Conservation (phyloP, 1,140 invertebrate species). For the Helicoverpa armigera region DNA sequence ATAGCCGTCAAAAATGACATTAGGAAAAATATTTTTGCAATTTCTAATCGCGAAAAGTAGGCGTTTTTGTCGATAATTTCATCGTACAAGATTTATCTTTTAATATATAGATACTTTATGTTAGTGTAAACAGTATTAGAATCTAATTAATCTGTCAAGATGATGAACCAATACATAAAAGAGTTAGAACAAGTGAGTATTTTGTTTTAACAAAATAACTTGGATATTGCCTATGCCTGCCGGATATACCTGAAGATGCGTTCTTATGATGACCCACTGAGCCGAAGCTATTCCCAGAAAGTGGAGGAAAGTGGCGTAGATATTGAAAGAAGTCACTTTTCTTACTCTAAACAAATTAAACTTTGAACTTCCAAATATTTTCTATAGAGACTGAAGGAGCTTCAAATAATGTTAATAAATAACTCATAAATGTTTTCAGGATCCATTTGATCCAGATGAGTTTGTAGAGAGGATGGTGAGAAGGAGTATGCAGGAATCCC, state of each 20-base stretch:
- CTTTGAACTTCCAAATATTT: too few species aligned
- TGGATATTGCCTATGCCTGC: too few species aligned
- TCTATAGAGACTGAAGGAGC: too few species aligned
- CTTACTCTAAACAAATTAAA: too few species aligned
- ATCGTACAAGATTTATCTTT: background rate
- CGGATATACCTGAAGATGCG: too few species aligned
- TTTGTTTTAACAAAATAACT: constrained; percentile 13
- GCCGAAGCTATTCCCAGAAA: too few species aligned
- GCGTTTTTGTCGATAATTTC: constrained; percentile 30
- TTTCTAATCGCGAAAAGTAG: constrained; percentile 15
- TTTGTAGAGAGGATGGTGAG: constrained; percentile 99
- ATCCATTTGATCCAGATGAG: constrained; percentile 98
- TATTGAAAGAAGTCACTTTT: too few species aligned
- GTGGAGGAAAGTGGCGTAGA: too few species aligned
- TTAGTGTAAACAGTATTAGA: too few species aligned
- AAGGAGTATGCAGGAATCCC: constrained; percentile 94
- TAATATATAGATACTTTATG: background rate
- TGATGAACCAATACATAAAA: constrained; percentile 95
- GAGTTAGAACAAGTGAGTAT: constrained; percentile 91
- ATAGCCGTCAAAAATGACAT: too few species aligned
- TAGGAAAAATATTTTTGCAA: background rate
- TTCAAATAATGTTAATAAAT: background rate
- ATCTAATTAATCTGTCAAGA: constrained; percentile 82
- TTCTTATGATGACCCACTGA: too few species aligned
- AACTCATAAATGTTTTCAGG: constrained; percentile 86